Evolutionary conservation across 2,113 vertebrate species (phyloP).

Genomic region (Clarias macrocephalus): DNA sequence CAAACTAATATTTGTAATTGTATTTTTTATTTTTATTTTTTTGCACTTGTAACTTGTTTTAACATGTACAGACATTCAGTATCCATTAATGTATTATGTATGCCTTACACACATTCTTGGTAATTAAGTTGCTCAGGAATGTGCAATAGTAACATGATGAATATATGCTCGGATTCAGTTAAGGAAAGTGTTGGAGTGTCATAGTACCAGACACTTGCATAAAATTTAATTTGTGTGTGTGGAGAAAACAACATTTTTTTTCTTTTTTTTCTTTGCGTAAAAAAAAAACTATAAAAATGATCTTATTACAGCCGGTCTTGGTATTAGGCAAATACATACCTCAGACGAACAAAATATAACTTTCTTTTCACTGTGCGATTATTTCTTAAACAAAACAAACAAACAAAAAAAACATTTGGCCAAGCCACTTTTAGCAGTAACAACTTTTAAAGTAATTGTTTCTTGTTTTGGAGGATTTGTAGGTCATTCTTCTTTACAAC

Average conservation of each 20-base stretch:
- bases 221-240: background rate
- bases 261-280: conserved; percentile 24
- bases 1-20: background rate
- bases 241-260: no score
- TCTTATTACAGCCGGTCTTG: no score
- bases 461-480: no score
- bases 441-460: no score
- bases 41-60: background rate
- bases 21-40: background rate
- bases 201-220: background rate
- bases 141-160: background rate
- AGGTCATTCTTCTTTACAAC: no score
- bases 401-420: no score
- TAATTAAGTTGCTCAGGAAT: background rate
- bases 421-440: no score
- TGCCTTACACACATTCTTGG: background rate
- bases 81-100: background rate
- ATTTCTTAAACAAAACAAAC: no score
- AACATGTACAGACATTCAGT: background rate
- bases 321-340: no score
- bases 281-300: no score
- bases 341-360: no score
- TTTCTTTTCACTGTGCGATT: no score
- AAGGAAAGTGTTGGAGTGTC: background rate
- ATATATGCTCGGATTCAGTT: background rate